Evolutionary conservation across 2,113 vertebrate genomes (phyloP).

Genomic region (Romanogobio albipinnatus): DNA sequence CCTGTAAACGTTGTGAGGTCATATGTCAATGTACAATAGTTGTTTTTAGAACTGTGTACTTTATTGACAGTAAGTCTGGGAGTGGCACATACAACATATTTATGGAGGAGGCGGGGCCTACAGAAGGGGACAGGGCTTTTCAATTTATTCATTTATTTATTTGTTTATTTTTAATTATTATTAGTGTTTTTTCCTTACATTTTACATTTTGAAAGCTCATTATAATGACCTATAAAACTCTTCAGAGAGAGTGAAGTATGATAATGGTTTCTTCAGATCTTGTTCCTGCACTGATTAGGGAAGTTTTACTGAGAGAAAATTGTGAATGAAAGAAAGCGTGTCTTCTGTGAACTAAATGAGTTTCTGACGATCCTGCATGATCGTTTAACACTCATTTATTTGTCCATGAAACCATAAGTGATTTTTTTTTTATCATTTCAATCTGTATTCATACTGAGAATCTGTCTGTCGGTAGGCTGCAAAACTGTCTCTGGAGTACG

Average conservation of each 20-base stretch:
- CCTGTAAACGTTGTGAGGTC: too few relatives aligned
- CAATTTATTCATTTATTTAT: too few relatives aligned
- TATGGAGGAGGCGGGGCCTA: not conserved
- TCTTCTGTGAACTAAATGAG: not conserved
- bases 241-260: slow-evolving; percentile 2
- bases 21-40: not conserved
- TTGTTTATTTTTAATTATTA: not conserved
- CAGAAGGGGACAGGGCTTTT: not conserved
- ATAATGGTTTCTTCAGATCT: not conserved
- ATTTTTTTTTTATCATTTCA: not conserved
- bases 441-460: slow-evolving; percentile 5
- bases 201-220: not conserved
- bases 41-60: not conserved
- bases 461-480: not conserved
- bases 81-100: not conserved
- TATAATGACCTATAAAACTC: not conserved
- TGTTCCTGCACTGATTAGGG: not conserved
- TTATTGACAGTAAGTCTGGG: not conserved
- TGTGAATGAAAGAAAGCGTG: not conserved
- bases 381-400: not conserved
- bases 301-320: not conserved
- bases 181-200: not conserved
- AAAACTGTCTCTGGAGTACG: not conserved
- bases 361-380: not conserved
- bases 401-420: not conserved